Evolutionary conservation across 2,113 vertebrate genomes (phyloP), one percentile per base, ranked within the genome.

Genomic region (Syngnathus scovelli): DNA sequence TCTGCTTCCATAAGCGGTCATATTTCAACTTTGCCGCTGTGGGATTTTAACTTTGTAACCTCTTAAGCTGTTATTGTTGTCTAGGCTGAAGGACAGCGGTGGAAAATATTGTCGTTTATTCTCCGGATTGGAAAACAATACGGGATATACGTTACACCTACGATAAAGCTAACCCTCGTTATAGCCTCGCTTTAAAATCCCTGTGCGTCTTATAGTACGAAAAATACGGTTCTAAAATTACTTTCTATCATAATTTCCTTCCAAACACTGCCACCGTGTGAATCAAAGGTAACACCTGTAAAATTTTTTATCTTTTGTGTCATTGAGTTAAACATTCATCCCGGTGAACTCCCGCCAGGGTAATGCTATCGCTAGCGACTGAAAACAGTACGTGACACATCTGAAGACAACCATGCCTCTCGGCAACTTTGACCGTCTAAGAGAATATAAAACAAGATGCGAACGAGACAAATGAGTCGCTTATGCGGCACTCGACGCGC

Each of bases 321-420:
- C 19, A n/a, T n/a, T 19, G 18, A 19, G 48, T n/a, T 2, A 52
- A n/a, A 9, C 21, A 10, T 7, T 2, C 21, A 68, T 44, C 44
- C 37, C 5, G 27, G 37, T 37, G 10, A 56, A 69, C 19, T 36
- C 61, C 19, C 0, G 55, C 49, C 19, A n/a, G n/a, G 19, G 7
- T n/a, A n/a, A 51, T 21, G 49, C 49, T 65, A 84, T 87, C 27
- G 87, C 87, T 82, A 70, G 33, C 37, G 64, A 75, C 69, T 72
- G 76, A 72, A 79, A 76, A 80, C 71, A 70, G 72, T 74, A 84
- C 79, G 75, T 70, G 73, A 69, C 63, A 83, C 78, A 80, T 82
- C 78, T 74, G 71, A 82, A 85, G 77, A 86, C 85, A 85, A 89
- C 27, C 27, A 33, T 33, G 27, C 27, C 2, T 33, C n/a, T n/a